Base-by-base conservation (phyloP, 2,797 vertebrate species). In the Oceanodroma leucorhoa region DNA sequence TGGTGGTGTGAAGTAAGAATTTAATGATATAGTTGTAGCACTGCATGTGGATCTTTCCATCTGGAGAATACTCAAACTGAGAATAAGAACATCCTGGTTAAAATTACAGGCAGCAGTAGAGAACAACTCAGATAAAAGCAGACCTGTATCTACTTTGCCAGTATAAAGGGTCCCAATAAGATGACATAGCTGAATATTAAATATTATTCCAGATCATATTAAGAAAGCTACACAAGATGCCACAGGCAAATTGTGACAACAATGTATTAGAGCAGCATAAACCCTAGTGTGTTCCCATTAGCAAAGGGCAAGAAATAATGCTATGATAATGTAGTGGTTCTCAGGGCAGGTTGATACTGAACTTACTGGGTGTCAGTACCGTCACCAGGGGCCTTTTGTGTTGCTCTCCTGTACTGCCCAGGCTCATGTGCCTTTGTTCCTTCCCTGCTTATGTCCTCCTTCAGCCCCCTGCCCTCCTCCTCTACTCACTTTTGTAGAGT, bases 321-420 rank as follows among this genome's bases (percentile, higher is more conserved):
- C 3, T 0, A 1, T 54, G 21, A 26, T 30, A 38, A 46, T 3
- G 12, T 12, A 26, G 21, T 22, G 10, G 18, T 26, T 64, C 5
- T 38, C 64, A 72, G 36, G 2, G 1, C 27, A 64, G 36, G 7
- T 8, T 55, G 54, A n/a, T 46, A 43, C 1, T 60, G 45, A 67
- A 64, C 14, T 9, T 43, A 24, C 3, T 46, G 8, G 0, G 0
- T 54, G 10, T 60, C 36, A 40, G 6, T 30, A 23, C 22, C 43
- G 27, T 64, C 60, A 48, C 30, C 18, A n/a, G 23, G 11, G 21
- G 6, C 18, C 10, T 83, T 61, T 45, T 45, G 9, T 30, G 12
- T 45, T 54, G 24, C 38, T 40, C 26, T 82, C 20, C 40, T 41
- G 13, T 50, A 23, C 50, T 77, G 26, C 24, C 26, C n/a, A 46